These are phyloP conservation scores for Tenthredo mesomela DNA, from an alignment of 2,888 invertebrate genomes.

Conservation along the genomic window DNA sequence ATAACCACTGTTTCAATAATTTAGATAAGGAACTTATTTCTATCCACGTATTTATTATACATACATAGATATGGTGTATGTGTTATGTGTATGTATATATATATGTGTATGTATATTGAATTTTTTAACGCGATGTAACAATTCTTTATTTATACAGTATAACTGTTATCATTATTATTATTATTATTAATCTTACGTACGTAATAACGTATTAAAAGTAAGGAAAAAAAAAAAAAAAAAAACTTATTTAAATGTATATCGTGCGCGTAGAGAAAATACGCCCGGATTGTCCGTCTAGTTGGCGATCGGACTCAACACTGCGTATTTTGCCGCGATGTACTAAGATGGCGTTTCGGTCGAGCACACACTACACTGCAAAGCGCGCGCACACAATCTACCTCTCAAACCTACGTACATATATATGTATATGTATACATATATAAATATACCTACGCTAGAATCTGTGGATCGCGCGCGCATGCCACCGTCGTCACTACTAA, in stretches of 20 bases:
- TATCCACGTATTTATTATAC: neutral
- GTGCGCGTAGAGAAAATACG: neutral
- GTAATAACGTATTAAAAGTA: too few species aligned
- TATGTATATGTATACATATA: neutral
- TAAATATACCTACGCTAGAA: neutral
- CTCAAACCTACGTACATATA: neutral
- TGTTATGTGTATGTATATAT: neutral
- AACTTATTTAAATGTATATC: neutral
- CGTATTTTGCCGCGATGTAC: conserved; percentile 53
- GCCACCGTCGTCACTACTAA: conserved; percentile 18
- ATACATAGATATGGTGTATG: neutral
- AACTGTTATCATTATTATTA: neutral
- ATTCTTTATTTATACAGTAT: conserved; percentile 2
- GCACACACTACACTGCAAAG: conserved; percentile 30
- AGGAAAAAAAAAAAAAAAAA: neutral
- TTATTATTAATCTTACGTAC: neutral
- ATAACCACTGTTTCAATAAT: neutral
- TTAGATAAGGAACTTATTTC: neutral
- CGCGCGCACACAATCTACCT: conserved; percentile 4
- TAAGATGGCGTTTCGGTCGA: conserved; percentile 53
- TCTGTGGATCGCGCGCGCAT: conserved; percentile 49
- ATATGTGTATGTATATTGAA: neutral
- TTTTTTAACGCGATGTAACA: neutral
- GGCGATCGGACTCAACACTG: conserved; percentile 53
- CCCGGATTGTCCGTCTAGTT: conserved; percentile 47